Percentiles rank a stretch among this genome's conserved stretches.
Evolutionary conservation across 2,797 vertebrate genomes (phyloP).

Genomic region (Sebastes diploproa): DNA sequence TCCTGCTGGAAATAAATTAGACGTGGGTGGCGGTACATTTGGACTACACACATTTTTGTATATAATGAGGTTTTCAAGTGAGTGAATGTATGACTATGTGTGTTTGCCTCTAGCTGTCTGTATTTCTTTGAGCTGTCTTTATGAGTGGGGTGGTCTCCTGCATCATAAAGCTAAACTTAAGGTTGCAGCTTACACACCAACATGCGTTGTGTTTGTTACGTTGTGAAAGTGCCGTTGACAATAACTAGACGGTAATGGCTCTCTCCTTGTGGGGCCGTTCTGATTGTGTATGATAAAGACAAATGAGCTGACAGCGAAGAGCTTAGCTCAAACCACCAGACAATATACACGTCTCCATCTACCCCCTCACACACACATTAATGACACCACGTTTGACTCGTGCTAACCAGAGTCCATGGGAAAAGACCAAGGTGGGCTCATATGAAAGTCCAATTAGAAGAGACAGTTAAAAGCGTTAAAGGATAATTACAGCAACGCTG

Average conservation of each 20-base stretch:
- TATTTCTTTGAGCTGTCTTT: background rate
- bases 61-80: slow-evolving; percentile 38
- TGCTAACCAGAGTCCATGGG: slow-evolving; percentile 60
- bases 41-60: slow-evolving; percentile 28
- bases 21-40: slow-evolving; percentile 42
- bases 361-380: background rate
- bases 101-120: background rate
- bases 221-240: slow-evolving; percentile 52
- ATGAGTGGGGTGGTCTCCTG: background rate
- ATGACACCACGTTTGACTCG: slow-evolving; percentile 50
- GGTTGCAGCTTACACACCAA: background rate
- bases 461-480: slow-evolving; percentile 64
- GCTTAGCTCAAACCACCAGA: slow-evolving; percentile 67
- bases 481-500: slow-evolving; percentile 51
- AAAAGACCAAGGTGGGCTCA: slow-evolving; percentile 59
- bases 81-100: background rate
- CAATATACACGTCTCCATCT: slow-evolving; percentile 60
- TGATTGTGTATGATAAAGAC: slow-evolving; percentile 75
- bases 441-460: slow-evolving; percentile 68
- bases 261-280: slow-evolving; percentile 59
- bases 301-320: slow-evolving; percentile 77
- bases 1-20: slow-evolving; percentile 63
- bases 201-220: slow-evolving; percentile 3
- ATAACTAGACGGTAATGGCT: slow-evolving; percentile 67
- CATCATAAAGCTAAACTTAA: slow-evolving; percentile 28